These are phyloP conservation scores for Diloba caeruleocephala DNA, from an alignment of 2,888 invertebrate genomes.

Conservation along the genomic window DNA sequence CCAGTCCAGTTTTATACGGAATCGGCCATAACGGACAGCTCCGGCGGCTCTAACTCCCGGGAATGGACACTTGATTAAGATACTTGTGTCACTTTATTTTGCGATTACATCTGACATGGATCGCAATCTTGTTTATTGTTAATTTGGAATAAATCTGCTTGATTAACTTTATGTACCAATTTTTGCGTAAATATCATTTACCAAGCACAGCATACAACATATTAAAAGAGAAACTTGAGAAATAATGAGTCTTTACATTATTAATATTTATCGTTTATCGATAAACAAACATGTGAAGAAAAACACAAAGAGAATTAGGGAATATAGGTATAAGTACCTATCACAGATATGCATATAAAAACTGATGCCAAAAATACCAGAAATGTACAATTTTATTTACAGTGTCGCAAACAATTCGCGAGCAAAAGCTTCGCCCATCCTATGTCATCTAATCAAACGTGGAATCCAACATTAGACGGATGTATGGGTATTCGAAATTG, in stretches of 20 bases:
- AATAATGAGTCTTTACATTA: slow-evolving; percentile 1
- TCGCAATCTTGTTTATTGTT: slow-evolving; percentile 80
- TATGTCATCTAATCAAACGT: slow-evolving; percentile 76
- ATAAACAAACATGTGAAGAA: slow-evolving; percentile 11
- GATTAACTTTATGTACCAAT: slow-evolving; percentile 56
- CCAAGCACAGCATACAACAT: slow-evolving; percentile 15
- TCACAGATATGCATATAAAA: slow-evolving; percentile 3
- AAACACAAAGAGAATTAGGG: neutral
- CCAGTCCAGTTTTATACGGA: slow-evolving; percentile 79
- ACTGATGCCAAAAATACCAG: slow-evolving; percentile 11
- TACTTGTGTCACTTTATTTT: slow-evolving; percentile 86
- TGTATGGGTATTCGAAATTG: slow-evolving; percentile 85
- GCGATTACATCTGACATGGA: slow-evolving; percentile 83
- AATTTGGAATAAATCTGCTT: slow-evolving; percentile 72
- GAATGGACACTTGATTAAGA: slow-evolving; percentile 88
- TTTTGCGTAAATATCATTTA: slow-evolving; percentile 36
- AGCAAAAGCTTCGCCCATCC: slow-evolving; percentile 35
- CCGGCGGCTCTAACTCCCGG: slow-evolving; percentile 75
- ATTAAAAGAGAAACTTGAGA: slow-evolving; percentile 18
- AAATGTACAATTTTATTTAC: slow-evolving; percentile 32
- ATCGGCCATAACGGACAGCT: slow-evolving; percentile 82
- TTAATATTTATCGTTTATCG: slow-evolving; percentile 9
- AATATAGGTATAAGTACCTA: neutral
- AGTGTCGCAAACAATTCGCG: slow-evolving; percentile 34
- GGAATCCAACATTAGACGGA: slow-evolving; percentile 79